Conservation (phyloP, 2,797 vertebrate species). For the Pipistrellus pipistrellus region DNA sequence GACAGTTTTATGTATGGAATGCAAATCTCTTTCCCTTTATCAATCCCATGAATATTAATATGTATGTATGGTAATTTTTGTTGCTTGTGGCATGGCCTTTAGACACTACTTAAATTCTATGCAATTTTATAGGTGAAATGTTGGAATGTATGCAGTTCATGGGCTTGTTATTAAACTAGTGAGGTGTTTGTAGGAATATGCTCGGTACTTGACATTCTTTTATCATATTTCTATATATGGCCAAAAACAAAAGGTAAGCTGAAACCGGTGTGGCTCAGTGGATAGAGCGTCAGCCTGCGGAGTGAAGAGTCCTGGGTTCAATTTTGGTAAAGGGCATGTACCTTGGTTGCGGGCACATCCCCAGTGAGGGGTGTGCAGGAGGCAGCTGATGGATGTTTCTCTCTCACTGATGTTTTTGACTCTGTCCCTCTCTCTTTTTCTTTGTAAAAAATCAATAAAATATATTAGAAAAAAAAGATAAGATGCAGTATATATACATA, state of each 20-base stretch:
- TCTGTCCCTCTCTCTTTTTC: too few relatives aligned
- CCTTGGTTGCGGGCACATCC: too few relatives aligned
- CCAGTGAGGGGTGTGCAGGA: too few relatives aligned
- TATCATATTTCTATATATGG: background rate
- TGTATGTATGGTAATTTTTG: constrained; percentile 73
- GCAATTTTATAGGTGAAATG: constrained; percentile 67
- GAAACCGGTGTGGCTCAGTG: too few relatives aligned
- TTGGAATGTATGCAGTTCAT: constrained; percentile 16
- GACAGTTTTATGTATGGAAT: constrained; percentile 80
- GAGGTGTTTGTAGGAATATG: constrained; percentile 50
- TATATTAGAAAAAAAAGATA: background rate
- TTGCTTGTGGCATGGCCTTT: constrained; percentile 70
- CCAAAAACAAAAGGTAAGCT: background rate
- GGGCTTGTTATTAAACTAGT: constrained; percentile 61
- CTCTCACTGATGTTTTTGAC: too few relatives aligned
- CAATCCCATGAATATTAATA: constrained; percentile 75
- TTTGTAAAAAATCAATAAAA: too few relatives aligned
- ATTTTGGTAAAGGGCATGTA: too few relatives aligned
- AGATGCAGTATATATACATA: background rate
- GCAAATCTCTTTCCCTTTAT: constrained; percentile 76
- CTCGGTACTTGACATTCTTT: constrained; percentile 1
- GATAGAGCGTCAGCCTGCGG: too few relatives aligned
- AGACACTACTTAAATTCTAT: constrained; percentile 54
- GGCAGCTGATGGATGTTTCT: too few relatives aligned
- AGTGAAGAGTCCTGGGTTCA: too few relatives aligned